Conservation (phyloP, 1,140 invertebrate genomes). For the Papilio dardanus region DNA sequence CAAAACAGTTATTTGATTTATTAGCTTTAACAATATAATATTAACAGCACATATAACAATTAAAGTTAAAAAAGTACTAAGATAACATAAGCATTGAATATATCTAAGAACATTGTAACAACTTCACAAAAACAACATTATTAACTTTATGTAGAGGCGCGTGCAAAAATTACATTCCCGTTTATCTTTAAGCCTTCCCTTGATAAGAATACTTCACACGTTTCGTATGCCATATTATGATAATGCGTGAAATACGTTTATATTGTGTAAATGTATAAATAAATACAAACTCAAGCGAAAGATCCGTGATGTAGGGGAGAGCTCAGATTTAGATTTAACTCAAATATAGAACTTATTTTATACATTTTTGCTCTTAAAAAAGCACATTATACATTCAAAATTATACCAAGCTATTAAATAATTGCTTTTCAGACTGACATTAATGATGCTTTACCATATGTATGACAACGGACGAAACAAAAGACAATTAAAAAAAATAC, state of each 20-base stretch:
- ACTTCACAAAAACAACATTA: background rate
- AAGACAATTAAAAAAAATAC: too few relatives aligned
- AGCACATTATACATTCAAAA: too few relatives aligned
- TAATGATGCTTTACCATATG: background rate
- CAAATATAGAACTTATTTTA: background rate
- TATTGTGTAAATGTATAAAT: slow-evolving; percentile 1
- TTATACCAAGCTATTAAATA: background rate
- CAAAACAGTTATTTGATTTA: background rate
- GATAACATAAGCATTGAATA: background rate
- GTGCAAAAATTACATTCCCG: background rate
- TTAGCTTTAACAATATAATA: background rate
- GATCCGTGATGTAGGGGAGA: background rate
- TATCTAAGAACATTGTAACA: background rate
- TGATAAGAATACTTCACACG: slow-evolving; percentile 21
- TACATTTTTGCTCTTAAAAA: background rate
- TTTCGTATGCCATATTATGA: slow-evolving; percentile 14
- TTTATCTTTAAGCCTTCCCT: slow-evolving; percentile 16
- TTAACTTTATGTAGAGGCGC: background rate
- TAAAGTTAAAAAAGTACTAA: background rate
- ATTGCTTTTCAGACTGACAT: background rate
- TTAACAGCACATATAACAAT: background rate
- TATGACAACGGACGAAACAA: too few relatives aligned
- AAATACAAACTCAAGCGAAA: slow-evolving; percentile 8
- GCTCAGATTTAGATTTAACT: background rate
- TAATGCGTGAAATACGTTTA: slow-evolving; percentile 24